A percentile compares a stretch with the other conserved stretches of the same genome.
Evolutionary conservation across 2,113 vertebrate genomes (phyloP).

Genomic region (Takifugu bimaculatus): DNA sequence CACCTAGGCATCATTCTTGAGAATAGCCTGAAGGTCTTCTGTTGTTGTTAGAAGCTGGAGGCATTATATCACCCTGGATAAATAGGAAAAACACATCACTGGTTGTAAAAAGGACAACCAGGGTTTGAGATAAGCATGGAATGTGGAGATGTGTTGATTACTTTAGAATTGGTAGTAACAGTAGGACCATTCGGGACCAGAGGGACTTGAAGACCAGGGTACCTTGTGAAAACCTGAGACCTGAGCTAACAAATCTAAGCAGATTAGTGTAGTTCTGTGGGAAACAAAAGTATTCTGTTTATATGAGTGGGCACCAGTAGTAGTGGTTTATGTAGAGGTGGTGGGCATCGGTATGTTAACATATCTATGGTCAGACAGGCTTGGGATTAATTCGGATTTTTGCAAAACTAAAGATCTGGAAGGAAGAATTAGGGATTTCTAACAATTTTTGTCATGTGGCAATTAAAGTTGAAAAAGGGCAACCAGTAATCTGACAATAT

Average conservation of each 20-base stretch:
- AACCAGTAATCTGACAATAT: slow-evolving; percentile 4
- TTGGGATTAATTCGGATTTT: slow-evolving; percentile 24
- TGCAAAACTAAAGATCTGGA: slow-evolving; percentile 30
- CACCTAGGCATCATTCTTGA: too few species aligned
- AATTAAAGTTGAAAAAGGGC: slow-evolving; percentile 8
- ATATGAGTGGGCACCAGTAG: slow-evolving; percentile 7
- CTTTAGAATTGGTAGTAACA: not conserved
- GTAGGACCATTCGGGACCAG: not conserved
- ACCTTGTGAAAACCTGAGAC: not conserved
- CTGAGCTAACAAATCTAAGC: not conserved
- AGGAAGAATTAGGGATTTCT: slow-evolving; percentile 61
- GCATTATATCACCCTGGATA: too few species aligned
- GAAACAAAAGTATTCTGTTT: slow-evolving; percentile 1
- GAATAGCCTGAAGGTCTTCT: not conserved
- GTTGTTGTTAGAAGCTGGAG: too few species aligned
- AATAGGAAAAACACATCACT: not conserved
- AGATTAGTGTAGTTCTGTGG: slow-evolving; percentile 1
- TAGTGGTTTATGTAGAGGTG: not conserved
- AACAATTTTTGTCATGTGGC: slow-evolving; percentile 9
- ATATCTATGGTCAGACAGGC: not conserved
- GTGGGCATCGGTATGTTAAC: not conserved
- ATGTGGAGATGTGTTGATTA: slow-evolving; percentile 3
- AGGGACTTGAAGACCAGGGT: not conserved
- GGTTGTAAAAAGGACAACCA: slow-evolving; percentile 1
- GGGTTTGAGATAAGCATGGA: slow-evolving; percentile 27